phyloP scores from a whole-genome alignment of 1,140 invertebrate species.

The Parasteatoda tepidariorum region DNA sequence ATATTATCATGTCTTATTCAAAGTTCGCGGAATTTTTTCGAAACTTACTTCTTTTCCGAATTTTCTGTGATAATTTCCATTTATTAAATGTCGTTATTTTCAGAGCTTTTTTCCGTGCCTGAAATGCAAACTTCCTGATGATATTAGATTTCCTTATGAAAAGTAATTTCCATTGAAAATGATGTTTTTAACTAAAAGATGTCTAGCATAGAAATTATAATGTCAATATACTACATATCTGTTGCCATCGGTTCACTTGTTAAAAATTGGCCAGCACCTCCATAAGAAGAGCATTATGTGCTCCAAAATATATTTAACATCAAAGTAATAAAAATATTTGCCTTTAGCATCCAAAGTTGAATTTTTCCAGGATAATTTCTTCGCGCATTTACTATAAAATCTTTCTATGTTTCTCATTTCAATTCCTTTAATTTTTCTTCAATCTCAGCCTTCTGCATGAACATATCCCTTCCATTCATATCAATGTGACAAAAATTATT shows the following conservation, averaged over 20 bases:
- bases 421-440: neutral
- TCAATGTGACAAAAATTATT: conserved; percentile 5
- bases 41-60: conserved; percentile 1
- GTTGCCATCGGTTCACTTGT: conserved; percentile 21
- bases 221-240: conserved; percentile 31
- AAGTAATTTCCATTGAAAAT: neutral
- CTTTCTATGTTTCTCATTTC: neutral
- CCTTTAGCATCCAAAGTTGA: conserved; percentile 3
- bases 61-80: conserved; percentile 53
- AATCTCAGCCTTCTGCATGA: conserved; percentile 17
- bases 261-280: conserved; percentile 12
- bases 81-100: conserved; percentile 41
- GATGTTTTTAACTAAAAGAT: neutral
- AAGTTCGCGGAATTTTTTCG: neutral
- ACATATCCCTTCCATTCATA: conserved; percentile 43
- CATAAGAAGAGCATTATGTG: neutral
- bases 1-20: neutral
- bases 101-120: conserved; percentile 56
- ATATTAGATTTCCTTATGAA: conserved; percentile 7
- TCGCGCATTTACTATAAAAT: neutral
- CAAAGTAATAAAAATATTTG: conserved; percentile 39
- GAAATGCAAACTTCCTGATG: conserved; percentile 38
- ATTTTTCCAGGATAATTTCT: conserved; percentile 7
- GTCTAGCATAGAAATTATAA: neutral
- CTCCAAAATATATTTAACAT: conserved; percentile 21